These are phyloP conservation scores for Phenganax stokvisi DNA, from an alignment of 92 coral and sea anemone genomes.

Conservation along the genomic window DNA sequence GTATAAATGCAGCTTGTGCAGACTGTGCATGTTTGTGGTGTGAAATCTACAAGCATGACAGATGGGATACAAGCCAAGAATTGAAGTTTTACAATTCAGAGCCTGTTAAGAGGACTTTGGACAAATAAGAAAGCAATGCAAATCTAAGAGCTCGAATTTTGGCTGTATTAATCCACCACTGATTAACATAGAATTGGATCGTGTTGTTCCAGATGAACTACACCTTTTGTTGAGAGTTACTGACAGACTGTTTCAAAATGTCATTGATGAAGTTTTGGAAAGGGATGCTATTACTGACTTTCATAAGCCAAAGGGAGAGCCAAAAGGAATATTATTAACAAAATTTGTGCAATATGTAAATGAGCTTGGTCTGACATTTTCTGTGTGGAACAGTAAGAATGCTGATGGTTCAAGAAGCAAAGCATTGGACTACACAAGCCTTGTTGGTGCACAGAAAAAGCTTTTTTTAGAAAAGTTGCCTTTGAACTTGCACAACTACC, in stretches of 20 bases:
- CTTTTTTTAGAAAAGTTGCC: not conserved
- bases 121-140: slow-evolving; percentile 31
- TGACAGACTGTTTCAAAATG: slow-evolving; percentile 50
- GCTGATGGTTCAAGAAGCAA: slow-evolving; percentile 12
- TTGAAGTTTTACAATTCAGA: slow-evolving; percentile 28
- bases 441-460: slow-evolving; percentile 55
- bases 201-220: slow-evolving; percentile 57
- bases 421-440: slow-evolving; percentile 52
- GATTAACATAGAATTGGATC: slow-evolving; percentile 35
- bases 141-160: slow-evolving; percentile 4
- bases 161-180: slow-evolving; percentile 49
- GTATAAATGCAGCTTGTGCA: not conserved
- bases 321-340: slow-evolving; percentile 3
- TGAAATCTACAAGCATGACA: not conserved
- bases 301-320: slow-evolving; percentile 20
- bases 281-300: slow-evolving; percentile 52
- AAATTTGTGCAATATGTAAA: slow-evolving; percentile 37
- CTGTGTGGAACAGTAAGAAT: too few relatives aligned
- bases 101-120: slow-evolving; percentile 26
- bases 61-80: slow-evolving; percentile 49
- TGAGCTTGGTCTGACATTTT: not conserved
- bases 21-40: slow-evolving; percentile 23
- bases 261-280: slow-evolving; percentile 48
- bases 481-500: slow-evolving; percentile 18
- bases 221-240: slow-evolving; percentile 55